Evolutionary conservation across 2,888 invertebrate genomes (phyloP), one percentile per base, ranked within the genome.

Genomic region (Noctua pronuba): DNA sequence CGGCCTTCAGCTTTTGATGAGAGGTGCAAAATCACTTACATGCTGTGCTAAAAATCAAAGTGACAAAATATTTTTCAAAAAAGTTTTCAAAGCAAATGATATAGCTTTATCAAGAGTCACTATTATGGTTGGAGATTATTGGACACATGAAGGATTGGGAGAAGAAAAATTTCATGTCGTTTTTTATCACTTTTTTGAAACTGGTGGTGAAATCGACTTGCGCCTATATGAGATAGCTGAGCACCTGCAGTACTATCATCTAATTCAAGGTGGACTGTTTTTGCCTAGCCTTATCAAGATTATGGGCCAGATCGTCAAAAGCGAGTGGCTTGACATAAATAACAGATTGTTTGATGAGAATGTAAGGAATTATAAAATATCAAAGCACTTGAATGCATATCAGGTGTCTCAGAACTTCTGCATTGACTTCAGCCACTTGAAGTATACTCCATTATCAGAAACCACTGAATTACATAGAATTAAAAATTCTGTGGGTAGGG

Each of bases 331-430:
- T 60, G 95, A 97, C 79, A 94, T 95, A 72, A 97, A 97, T 89
- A 97, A 97, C 87, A 94, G 93, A 79, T 96, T 98, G 1, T 93
- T 96, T 85, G 97, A 97, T 91, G 93, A 93, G 46, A 97, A 97
- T 92, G 93, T 97, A 4, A 95, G 96, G 75, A 93, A 95, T 68
- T 97, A 97, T 85, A 95, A 94, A 83, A 96, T 98, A 77, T 97
- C 97, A 7, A 92, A 95, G 66, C 95, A 95, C 81, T 96, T 98
- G 60, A 98, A 98, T 88, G 94, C 95, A 86, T 98, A 97, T 91
- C 95, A 97, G 90, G 97, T 98, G 79, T 94, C 95, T 28, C 97
- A 97, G 87, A 97, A 97, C 88, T 97, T 97, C 78, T 94, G 94
- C 86, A 90, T 97, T 66, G 96, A 97, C 85, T 92, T 95, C 21